Evolutionary conservation across 2,113 vertebrate genomes (phyloP), one percentile per base, ranked within the genome.

Genomic region (Corythoichthys haematopterus): DNA sequence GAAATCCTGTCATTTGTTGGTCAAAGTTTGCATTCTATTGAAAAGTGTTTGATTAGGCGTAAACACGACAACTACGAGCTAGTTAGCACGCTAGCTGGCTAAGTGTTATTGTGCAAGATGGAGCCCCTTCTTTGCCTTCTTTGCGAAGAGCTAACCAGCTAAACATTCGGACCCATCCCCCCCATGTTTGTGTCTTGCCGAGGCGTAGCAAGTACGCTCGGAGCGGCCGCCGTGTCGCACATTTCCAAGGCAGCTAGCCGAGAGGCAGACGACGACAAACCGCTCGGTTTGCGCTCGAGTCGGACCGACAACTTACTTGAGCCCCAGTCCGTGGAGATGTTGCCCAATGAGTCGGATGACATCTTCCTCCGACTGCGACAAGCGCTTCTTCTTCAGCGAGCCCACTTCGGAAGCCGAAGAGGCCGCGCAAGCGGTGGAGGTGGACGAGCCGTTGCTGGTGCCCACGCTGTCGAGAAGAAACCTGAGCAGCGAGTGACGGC

Each of bases 321-420:
- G 94, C 87, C 97, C 97, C 71, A 98, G 89, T 79, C 96, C 95
- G 78, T 98, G 94, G 69, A 99, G 93, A 92, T 98, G 97, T 90
- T 99, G 97, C 81, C 97, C 97, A 88, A 99, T 98, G 75, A 99
- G 93, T 86, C 97, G 92, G 81, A 99, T 98, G 88, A 98, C 95
- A 90, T 98, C 97, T 91, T 99, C 97, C 69, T 99, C 96, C 16
- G 94, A 93, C 89, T 96, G 97, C 63, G 95, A 95, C 65, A 99
- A 94, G 66, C 96, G 90, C 87, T 98, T 98, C 87, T 96, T 98
- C 86, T 97, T 98, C 78, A 95, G 76, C 67, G 92, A 94, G 68
- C 93, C 92, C 36, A 92, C 87, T 33, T 93, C 92, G 16, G 92
- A 90, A 76, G 88, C 78, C 46, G 92, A 93, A 2, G 90, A 78